Base-by-base conservation (phyloP, 2,113 vertebrate species). In the Acinonyx jubatus region DNA sequence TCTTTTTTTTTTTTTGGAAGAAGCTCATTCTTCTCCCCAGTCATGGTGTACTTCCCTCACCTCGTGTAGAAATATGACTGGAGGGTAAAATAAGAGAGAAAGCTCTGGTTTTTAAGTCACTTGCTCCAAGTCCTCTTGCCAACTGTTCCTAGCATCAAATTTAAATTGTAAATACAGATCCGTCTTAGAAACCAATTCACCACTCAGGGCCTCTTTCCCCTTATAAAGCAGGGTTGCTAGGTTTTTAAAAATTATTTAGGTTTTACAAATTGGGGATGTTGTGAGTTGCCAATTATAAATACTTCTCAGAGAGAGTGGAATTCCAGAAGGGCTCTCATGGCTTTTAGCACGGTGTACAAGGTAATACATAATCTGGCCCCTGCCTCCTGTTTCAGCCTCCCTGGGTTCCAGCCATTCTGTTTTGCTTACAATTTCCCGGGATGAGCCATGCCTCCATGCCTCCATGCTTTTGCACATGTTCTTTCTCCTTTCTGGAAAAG, bases 81-180 rank as follows among this genome's bases (percentile, higher is more conserved):
- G 88, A 87, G 84, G 90, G 81, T 71, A 90, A 96, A 97, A 96
- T 12, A 80, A 79, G 80, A 81, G 61, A 87, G 89, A 89, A 87
- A 65, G 21, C 18, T 93, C 95, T 97, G 92, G 31, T 84, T 93
- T 78, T 96, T 97, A 93, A 97, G 89, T 97, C 68, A 50, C 91
- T 96, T 38, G 91, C 87, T 97, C 85, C 71, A 82, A 94, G 91
- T 93, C 85, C 91, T 74, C 33, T 76, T 82, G 69, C 96, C 94
- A 98, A 95, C 80, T 91, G 89, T 93, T 97, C 91, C 89, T 79
- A 93, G 79, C 89, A 55, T 93, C 89, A 18, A 31, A 98, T 97
- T 97, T 98, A 95, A 97, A 97, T 97, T 97, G 96, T 97, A 98
- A 98, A 97, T 97, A 95, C 95, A 97, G 89, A 91, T 80, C 61